A percentile compares a stretch with the other conserved stretches of the same genome.
Evolutionary conservation across 2,113 vertebrate species (phyloP).

Genomic region (Chloroceryle aenea): DNA sequence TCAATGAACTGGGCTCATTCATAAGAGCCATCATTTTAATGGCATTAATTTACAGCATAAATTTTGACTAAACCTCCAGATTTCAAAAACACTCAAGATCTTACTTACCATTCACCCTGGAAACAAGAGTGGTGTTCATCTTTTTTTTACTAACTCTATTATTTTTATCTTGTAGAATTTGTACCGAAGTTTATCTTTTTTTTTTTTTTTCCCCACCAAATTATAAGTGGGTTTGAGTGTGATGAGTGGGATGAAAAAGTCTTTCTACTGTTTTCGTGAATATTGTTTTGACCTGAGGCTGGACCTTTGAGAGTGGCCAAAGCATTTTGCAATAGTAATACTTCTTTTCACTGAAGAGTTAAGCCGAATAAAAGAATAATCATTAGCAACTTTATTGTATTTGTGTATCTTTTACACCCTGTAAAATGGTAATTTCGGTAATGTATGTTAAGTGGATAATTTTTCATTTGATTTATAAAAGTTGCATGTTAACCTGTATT

Average conservation of each 20-base stretch:
- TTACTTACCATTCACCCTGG: neutral
- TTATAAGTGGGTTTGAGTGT: neutral
- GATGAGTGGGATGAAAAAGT: conserved; percentile 34
- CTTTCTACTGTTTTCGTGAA: conserved; percentile 61
- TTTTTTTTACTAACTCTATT: neutral
- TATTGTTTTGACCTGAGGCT: conserved; percentile 77
- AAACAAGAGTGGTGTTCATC: neutral
- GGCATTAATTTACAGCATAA: neutral
- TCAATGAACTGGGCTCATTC: neutral
- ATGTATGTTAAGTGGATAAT: neutral
- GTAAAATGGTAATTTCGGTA: conserved; percentile 53
- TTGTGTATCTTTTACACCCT: conserved; percentile 26
- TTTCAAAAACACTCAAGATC: neutral
- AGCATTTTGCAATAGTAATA: conserved; percentile 65
- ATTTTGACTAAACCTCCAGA: neutral
- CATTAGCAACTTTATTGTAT: conserved; percentile 44
- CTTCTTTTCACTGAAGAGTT: conserved; percentile 74
- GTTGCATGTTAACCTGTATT: neutral
- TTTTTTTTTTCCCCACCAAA: neutral
- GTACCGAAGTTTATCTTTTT: neutral
- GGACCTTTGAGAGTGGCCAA: conserved; percentile 77
- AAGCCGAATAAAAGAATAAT: conserved; percentile 53
- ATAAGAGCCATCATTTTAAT: neutral
- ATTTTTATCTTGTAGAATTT: conserved; percentile 20
- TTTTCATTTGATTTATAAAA: conserved; percentile 24